These are phyloP conservation scores for Phrynocephalus vlangalii DNA, from an alignment of 2,797 vertebrate genomes.

Conservation along the genomic window DNA sequence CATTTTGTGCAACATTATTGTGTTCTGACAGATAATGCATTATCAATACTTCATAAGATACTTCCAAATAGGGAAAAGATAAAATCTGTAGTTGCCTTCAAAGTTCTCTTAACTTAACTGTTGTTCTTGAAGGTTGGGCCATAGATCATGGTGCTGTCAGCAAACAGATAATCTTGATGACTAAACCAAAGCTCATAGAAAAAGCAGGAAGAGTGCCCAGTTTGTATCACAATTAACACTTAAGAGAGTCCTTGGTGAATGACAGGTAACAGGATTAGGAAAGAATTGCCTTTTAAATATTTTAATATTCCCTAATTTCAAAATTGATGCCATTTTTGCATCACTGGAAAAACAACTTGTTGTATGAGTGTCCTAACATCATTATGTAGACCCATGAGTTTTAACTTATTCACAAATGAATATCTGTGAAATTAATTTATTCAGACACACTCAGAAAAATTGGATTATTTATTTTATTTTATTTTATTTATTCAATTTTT, in stretches of 20 bases:
- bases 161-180: conserved; percentile 77
- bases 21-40: conserved; percentile 79
- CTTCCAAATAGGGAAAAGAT: conserved; percentile 69
- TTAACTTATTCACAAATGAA: conserved; percentile 21
- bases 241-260: conserved; percentile 43
- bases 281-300: conserved; percentile 25
- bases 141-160: conserved; percentile 73
- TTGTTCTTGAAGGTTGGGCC: conserved; percentile 68
- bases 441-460: conserved; percentile 35
- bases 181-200: conserved; percentile 65
- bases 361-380: conserved; percentile 44
- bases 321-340: conserved; percentile 31
- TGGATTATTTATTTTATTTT: not conserved
- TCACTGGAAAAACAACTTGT: not conserved
- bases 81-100: conserved; percentile 68
- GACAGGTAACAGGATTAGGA: conserved; percentile 45
- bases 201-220: conserved; percentile 44
- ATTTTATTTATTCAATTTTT: too few species aligned
- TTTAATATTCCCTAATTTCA: conserved; percentile 36
- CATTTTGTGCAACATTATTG: conserved; percentile 77
- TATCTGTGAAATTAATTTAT: conserved; percentile 47
- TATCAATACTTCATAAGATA: conserved; percentile 81
- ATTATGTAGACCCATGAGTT: conserved; percentile 14
- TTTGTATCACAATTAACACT: conserved; percentile 36
- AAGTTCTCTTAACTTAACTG: conserved; percentile 40